Conservation (phyloP, 92 coral and sea anemone genomes). For the Porites divaricata region DNA sequence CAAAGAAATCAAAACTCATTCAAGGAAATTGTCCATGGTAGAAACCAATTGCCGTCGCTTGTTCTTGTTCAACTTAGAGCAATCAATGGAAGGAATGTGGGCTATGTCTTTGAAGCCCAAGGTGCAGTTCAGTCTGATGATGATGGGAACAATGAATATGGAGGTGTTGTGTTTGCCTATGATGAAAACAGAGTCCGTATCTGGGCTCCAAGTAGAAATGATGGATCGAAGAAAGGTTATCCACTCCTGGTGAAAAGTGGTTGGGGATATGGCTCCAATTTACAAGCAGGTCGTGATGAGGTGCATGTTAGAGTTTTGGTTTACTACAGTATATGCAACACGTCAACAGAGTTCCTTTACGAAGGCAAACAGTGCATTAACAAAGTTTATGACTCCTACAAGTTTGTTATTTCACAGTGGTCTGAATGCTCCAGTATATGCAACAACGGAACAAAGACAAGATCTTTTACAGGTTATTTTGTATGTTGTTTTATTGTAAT, state of each 20-base stretch:
- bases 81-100: constrained; percentile 58
- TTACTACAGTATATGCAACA: constrained; percentile 72
- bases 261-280: constrained; percentile 78
- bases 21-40: constrained; percentile 57
- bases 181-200: constrained; percentile 81
- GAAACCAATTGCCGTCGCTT: constrained; percentile 68
- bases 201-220: constrained; percentile 87
- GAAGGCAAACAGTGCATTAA: constrained; percentile 67
- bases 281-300: constrained; percentile 47
- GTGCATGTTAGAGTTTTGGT: constrained; percentile 71
- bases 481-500: not conserved
- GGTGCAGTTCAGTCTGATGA: constrained; percentile 90
- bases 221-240: constrained; percentile 79
- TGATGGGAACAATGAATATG: constrained; percentile 75
- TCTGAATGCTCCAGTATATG: constrained; percentile 93
- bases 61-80: constrained; percentile 79
- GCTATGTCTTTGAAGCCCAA: constrained; percentile 85
- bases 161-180: constrained; percentile 92
- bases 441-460: constrained; percentile 70
- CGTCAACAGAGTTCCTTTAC: constrained; percentile 43
- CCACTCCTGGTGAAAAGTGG: constrained; percentile 81
- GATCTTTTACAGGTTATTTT: constrained; percentile 58
- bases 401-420: constrained; percentile 68
- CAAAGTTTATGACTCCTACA: constrained; percentile 68
- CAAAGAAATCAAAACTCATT: constrained; percentile 73